phyloP scores from a whole-genome alignment of 2,113 vertebrate species.

The Psilopogon haemacephalus region DNA sequence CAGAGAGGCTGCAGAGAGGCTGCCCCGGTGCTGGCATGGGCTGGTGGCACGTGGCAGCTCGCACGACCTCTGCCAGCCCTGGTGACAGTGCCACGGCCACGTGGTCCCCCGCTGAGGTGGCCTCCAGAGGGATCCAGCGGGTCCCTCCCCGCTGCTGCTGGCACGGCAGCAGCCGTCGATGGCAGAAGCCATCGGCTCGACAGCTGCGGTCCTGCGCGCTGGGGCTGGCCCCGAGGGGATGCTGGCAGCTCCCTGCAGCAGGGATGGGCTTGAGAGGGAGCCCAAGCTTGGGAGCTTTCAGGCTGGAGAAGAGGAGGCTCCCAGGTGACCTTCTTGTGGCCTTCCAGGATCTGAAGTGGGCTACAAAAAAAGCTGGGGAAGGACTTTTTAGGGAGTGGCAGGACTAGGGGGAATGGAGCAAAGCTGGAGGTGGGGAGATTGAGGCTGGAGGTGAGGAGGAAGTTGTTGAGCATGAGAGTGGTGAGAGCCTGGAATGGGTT shows the following conservation, averaged over 20 bases:
- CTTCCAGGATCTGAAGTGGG: too few species aligned
- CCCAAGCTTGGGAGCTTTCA: rapidly evolving
- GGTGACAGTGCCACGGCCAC: rapidly evolving
- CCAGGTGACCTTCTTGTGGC: too few species aligned
- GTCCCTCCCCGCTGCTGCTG: background rate
- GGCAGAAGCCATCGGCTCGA: background rate
- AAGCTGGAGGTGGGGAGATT: too few species aligned
- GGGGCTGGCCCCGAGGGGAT: background rate
- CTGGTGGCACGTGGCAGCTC: background rate
- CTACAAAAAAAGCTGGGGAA: too few species aligned
- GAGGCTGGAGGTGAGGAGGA: too few species aligned
- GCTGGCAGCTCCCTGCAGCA: rapidly evolving
- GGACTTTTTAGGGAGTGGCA: too few species aligned
- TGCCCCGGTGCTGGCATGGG: rapidly evolving
- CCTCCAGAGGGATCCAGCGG: background rate
- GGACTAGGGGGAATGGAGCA: too few species aligned
- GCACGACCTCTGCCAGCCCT: background rate
- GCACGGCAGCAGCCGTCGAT: rapidly evolving
- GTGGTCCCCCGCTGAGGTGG: background rate
- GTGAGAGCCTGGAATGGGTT: too few species aligned
- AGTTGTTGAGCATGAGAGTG: too few species aligned
- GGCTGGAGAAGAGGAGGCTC: too few species aligned
- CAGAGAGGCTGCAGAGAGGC: too few species aligned
- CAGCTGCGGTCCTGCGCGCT: rapidly evolving
- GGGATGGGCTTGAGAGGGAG: background rate